These are phyloP conservation scores for Crotalus tigris DNA, from an alignment of 2,113 vertebrate genomes.

Conservation along the genomic window DNA sequence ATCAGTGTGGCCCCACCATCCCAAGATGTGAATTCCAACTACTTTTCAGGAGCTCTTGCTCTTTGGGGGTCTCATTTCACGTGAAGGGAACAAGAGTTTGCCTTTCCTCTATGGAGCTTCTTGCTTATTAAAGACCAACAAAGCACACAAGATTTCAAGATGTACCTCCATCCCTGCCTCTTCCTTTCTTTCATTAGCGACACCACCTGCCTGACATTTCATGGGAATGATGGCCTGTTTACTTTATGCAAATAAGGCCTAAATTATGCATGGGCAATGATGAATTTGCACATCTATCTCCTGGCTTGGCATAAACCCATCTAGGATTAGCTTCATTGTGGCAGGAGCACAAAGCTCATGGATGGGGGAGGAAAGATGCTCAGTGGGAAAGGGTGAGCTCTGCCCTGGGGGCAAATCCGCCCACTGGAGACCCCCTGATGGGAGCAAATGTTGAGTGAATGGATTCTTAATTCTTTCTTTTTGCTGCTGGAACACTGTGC, in stretches of 20 bases:
- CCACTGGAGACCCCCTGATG: neutral
- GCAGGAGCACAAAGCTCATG: slow-evolving; percentile 10
- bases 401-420: neutral
- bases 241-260: slow-evolving; percentile 59
- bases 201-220: slow-evolving; percentile 52
- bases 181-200: slow-evolving; percentile 50
- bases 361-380: neutral
- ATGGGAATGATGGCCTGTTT: slow-evolving; percentile 55
- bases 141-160: slow-evolving; percentile 2
- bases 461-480: neutral
- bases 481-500: neutral
- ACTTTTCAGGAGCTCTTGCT: neutral
- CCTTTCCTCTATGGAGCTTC: neutral
- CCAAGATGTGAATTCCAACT: neutral
- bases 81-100: neutral
- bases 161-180: neutral
- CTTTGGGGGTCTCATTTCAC: neutral
- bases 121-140: neutral
- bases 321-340: slow-evolving; percentile 54
- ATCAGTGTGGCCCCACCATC: neutral
- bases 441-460: neutral
- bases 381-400: neutral
- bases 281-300: slow-evolving; percentile 47
- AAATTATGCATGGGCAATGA: slow-evolving; percentile 64
- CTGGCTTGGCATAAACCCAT: slow-evolving; percentile 52